A percentile compares a stretch with the other conserved stretches of the same genome.
Evolutionary conservation across 2,797 vertebrate species (phyloP).

Genomic region (Kryptolebias ocellatus): DNA sequence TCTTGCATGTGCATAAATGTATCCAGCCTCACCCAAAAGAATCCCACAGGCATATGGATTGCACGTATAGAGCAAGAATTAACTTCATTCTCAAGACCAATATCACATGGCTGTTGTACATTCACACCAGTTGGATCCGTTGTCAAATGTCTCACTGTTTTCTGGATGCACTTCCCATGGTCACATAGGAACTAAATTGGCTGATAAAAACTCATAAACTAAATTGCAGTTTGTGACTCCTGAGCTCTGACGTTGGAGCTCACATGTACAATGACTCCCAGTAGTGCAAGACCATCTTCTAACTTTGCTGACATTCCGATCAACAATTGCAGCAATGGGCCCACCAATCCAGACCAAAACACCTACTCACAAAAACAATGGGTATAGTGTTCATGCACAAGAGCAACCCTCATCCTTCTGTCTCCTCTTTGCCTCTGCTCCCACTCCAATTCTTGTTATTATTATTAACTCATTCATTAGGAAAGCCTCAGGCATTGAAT

Average conservation of each 20-base stretch:
- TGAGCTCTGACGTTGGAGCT: slow-evolving; percentile 61
- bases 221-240: slow-evolving; percentile 75
- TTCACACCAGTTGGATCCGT: slow-evolving; percentile 47
- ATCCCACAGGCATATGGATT: slow-evolving; percentile 16
- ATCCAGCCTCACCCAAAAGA: neutral
- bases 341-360: slow-evolving; percentile 81
- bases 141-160: slow-evolving; percentile 54
- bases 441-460: slow-evolving; percentile 76
- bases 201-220: slow-evolving; percentile 74
- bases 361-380: slow-evolving; percentile 82
- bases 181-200: slow-evolving; percentile 68
- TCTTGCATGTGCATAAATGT: slow-evolving; percentile 8
- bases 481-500: slow-evolving; percentile 66
- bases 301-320: slow-evolving; percentile 81
- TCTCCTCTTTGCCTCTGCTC: slow-evolving; percentile 58
- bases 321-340: slow-evolving; percentile 79
- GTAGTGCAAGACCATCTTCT: slow-evolving; percentile 75
- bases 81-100: slow-evolving; percentile 40
- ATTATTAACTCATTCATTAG: slow-evolving; percentile 81
- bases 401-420: slow-evolving; percentile 70
- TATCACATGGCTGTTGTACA: slow-evolving; percentile 68
- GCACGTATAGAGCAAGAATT: slow-evolving; percentile 35
- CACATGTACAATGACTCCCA: slow-evolving; percentile 78
- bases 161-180: slow-evolving; percentile 57
- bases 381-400: slow-evolving; percentile 79